Evolutionary conservation across 2,113 vertebrate genomes (phyloP).

Genomic region (Manacus vitellinus): DNA sequence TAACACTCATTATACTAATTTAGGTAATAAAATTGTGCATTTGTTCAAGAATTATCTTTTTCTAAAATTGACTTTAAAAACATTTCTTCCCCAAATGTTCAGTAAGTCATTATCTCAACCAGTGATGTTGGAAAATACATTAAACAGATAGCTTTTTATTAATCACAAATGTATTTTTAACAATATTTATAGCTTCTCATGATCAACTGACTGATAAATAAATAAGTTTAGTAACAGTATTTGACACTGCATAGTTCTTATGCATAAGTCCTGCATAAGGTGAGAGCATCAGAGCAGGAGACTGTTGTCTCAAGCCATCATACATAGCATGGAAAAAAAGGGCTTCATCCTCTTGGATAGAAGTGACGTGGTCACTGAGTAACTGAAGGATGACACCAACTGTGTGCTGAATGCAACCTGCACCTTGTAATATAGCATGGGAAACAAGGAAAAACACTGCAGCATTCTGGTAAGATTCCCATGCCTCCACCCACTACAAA

Average conservation of each 20-base stretch:
- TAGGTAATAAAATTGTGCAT: neutral
- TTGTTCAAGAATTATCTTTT: neutral
- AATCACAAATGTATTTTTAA: neutral
- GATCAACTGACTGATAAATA: neutral
- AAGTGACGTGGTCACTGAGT: neutral
- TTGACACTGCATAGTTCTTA: neutral
- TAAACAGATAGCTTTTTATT: neutral
- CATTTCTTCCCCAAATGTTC: neutral
- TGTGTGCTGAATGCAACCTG: neutral
- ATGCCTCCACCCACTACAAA: neutral
- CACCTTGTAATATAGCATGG: fast-evolving
- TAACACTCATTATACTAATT: neutral
- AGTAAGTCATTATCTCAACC: neutral
- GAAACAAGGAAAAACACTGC: neutral
- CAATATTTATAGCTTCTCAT: neutral
- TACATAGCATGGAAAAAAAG: neutral
- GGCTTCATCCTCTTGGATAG: neutral
- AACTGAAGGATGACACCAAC: neutral
- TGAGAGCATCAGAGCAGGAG: neutral
- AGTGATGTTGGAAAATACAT: neutral
- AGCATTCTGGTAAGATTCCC: neutral
- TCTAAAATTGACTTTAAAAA: neutral
- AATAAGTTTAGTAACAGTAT: neutral
- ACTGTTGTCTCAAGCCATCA: neutral
- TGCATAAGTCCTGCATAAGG: neutral